phyloP scores from a whole-genome alignment of 35 echinoderm and acorn worm species.

The Apostichopus japonicus region DNA sequence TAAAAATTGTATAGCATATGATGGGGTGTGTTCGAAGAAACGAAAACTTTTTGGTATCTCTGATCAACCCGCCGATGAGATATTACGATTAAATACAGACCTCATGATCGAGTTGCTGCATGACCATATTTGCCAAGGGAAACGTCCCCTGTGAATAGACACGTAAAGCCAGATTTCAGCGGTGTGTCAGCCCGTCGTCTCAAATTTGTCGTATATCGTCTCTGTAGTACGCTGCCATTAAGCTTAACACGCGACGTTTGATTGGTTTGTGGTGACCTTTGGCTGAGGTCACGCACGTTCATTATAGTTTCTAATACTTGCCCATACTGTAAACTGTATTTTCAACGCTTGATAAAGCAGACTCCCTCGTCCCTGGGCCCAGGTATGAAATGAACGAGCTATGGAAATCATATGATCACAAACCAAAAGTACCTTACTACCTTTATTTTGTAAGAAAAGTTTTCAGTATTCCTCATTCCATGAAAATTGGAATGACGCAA shows the following conservation, averaged over 20 bases:
- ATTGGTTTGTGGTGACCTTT: slow-evolving; percentile 51
- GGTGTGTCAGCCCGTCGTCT: background rate
- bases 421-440: too few relatives aligned
- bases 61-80: background rate
- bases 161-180: slow-evolving; percentile 56
- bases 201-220: background rate
- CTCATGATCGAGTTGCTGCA: slow-evolving; percentile 95
- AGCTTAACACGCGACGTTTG: background rate
- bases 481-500: too few relatives aligned
- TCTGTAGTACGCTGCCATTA: slow-evolving; percentile 37
- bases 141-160: slow-evolving; percentile 67
- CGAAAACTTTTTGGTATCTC: background rate
- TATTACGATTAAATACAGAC: slow-evolving; percentile 47
- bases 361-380: too few relatives aligned
- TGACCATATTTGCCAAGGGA: slow-evolving; percentile 94
- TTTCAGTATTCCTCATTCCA: too few relatives aligned
- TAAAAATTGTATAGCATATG: background rate
- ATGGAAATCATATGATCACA: too few relatives aligned
- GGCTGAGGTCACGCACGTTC: slow-evolving; percentile 3
- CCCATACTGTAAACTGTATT: too few relatives aligned
- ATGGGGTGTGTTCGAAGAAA: slow-evolving; percentile 37
- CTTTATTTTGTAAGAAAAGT: too few relatives aligned
- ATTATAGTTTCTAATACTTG: background rate
- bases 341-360: too few relatives aligned
- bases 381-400: too few relatives aligned